A percentile compares a stretch with the other conserved stretches of the same genome.
These are phyloP conservation scores for Drosophila truncata DNA, from an alignment of 1,140 invertebrate genomes.

Conservation along the genomic window DNA sequence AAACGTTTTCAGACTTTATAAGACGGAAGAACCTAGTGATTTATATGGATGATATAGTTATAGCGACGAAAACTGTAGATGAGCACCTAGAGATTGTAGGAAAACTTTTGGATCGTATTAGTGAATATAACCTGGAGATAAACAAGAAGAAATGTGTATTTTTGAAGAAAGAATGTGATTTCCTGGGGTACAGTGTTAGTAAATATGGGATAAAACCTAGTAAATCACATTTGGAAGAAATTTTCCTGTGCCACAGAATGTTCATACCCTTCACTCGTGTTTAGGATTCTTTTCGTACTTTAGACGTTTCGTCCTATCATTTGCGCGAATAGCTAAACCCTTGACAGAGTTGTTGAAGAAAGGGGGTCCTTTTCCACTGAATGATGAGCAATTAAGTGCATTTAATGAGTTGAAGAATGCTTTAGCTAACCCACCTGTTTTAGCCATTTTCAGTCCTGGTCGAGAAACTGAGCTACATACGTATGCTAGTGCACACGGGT, in stretches of 20 bases:
- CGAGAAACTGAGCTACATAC: neutral
- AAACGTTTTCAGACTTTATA: neutral
- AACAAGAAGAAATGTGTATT: neutral
- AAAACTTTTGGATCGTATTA: slow-evolving; percentile 5
- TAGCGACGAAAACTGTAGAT: neutral
- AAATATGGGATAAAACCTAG: neutral
- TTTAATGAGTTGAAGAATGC: neutral
- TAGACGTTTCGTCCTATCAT: no score
- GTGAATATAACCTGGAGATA: slow-evolving; percentile 1
- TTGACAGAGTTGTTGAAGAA: no score
- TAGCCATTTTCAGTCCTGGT: slow-evolving; percentile 1
- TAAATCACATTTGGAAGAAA: neutral
- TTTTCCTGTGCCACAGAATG: neutral
- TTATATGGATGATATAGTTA: slow-evolving; percentile 2
- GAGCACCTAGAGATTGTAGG: neutral
- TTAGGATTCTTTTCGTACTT: slow-evolving; percentile 1
- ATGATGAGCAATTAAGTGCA: neutral
- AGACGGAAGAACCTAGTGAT: neutral
- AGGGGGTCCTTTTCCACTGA: no score
- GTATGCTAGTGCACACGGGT: neutral
- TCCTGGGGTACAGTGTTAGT: neutral
- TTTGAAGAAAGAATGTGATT: neutral
- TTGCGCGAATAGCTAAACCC: no score
- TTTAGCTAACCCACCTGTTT: neutral
- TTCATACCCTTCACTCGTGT: neutral